Evolutionary conservation across 2,888 invertebrate genomes (phyloP).

Genomic region (Agrochola lychnidis): DNA sequence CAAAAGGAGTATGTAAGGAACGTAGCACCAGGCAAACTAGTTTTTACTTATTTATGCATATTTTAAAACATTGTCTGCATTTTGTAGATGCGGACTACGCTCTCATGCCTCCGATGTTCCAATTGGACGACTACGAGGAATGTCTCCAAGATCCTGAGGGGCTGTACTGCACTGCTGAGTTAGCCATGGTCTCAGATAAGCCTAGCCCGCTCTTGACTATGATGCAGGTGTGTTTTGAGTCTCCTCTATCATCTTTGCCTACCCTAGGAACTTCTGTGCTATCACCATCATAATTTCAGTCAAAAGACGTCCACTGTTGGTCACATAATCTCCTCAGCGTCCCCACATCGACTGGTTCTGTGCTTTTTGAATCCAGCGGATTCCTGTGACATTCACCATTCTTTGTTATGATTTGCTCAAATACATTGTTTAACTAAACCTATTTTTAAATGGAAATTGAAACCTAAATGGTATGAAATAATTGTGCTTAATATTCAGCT

Average conservation of each 20-base stretch:
- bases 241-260: background rate
- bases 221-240: slow-evolving; percentile 63
- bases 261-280: background rate
- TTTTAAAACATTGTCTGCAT: background rate
- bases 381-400: background rate
- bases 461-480: too few relatives aligned
- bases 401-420: background rate
- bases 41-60: background rate
- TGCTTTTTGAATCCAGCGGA: background rate
- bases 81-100: slow-evolving; percentile 59
- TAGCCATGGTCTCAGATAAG: slow-evolving; percentile 64
- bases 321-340: background rate
- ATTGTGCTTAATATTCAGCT: too few relatives aligned
- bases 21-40: background rate
- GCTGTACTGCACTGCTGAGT: slow-evolving; percentile 65
- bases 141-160: slow-evolving; percentile 61
- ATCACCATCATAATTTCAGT: background rate
- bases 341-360: background rate
- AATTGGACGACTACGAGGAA: slow-evolving; percentile 66
- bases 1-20: background rate
- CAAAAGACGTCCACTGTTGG: background rate
- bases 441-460: too few relatives aligned
- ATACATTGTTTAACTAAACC: too few relatives aligned
- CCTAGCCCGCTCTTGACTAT: slow-evolving; percentile 61
- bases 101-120: slow-evolving; percentile 67